Percentiles rank a stretch among this genome's conserved stretches.
Conservation (phyloP, 2,113 vertebrate species). For the Mormyrus lacerda region DNA sequence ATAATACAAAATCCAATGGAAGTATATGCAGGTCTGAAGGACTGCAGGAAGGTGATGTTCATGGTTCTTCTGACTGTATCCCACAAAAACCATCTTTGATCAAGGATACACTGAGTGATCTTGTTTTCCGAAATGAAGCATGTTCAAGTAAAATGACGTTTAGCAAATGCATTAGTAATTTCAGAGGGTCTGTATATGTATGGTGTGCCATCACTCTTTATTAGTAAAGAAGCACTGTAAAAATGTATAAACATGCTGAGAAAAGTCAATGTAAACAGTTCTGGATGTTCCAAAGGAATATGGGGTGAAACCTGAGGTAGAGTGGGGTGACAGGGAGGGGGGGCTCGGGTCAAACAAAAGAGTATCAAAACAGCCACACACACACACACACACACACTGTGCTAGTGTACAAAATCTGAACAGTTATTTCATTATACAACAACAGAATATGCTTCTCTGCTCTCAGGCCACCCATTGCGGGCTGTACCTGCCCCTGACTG, state of each 20-base stretch:
- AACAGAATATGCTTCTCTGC: not conserved
- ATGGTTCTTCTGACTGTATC: not conserved
- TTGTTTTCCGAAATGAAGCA: not conserved
- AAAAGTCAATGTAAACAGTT: not conserved
- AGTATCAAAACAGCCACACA: not conserved
- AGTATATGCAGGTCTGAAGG: not conserved
- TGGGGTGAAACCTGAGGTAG: not conserved
- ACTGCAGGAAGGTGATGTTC: not conserved
- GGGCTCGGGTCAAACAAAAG: not conserved
- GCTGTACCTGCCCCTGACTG: not conserved
- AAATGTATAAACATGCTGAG: conserved; percentile 8
- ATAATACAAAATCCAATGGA: not conserved
- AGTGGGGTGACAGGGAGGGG: not conserved
- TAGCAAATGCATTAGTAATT: not conserved
- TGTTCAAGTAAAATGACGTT: not conserved
- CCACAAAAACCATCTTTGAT: not conserved
- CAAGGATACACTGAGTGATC: not conserved
- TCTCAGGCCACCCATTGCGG: not conserved
- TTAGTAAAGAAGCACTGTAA: conserved; percentile 7
- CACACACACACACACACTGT: not conserved
- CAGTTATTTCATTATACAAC: not conserved
- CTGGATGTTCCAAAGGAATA: not conserved
- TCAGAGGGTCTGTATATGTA: not conserved
- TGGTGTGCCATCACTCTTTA: not conserved
- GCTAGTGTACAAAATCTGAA: not conserved